phyloP scores from a whole-genome alignment of 2,113 vertebrate species.

The Tragelaphus buxtoni region DNA sequence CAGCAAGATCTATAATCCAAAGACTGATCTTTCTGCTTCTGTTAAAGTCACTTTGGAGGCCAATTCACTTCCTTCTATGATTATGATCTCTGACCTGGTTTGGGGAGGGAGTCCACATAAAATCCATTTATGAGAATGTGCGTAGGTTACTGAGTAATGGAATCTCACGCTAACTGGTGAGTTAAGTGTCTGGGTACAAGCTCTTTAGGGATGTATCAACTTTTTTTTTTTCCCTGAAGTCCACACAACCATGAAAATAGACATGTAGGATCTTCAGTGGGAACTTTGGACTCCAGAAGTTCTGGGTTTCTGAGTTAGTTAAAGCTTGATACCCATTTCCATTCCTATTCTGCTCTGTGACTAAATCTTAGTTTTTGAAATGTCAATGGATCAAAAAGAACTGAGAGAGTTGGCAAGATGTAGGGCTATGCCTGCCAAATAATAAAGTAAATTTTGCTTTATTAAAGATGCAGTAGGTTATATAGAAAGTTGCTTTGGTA shows the following conservation, averaged over 20 bases:
- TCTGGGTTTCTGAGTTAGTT: not conserved
- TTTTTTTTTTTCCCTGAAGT: not conserved
- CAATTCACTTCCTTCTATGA: slow-evolving; percentile 44
- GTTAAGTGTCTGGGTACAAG: slow-evolving; percentile 8
- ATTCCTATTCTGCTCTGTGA: not conserved
- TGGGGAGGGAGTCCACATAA: slow-evolving; percentile 54
- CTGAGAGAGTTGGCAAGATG: not conserved
- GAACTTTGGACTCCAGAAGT: not conserved
- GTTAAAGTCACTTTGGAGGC: slow-evolving; percentile 48
- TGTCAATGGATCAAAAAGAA: not conserved
- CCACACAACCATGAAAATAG: not conserved
- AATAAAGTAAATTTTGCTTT: not conserved
- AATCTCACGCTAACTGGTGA: slow-evolving; percentile 15
- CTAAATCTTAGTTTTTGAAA: not conserved
- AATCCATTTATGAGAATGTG: slow-evolving; percentile 61
- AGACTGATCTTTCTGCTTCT: slow-evolving; percentile 57
- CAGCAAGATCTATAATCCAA: slow-evolving; percentile 66
- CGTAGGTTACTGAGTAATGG: slow-evolving; percentile 31
- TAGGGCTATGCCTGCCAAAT: not conserved
- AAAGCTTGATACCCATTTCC: not conserved
- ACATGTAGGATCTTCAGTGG: not conserved
- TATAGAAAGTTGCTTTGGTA: not conserved
- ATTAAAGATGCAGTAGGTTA: not conserved
- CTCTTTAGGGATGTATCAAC: not conserved
- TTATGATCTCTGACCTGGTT: slow-evolving; percentile 51